Base-by-base conservation (phyloP, 1,140 invertebrate species). In the Oreohelix idahoensis region DNA sequence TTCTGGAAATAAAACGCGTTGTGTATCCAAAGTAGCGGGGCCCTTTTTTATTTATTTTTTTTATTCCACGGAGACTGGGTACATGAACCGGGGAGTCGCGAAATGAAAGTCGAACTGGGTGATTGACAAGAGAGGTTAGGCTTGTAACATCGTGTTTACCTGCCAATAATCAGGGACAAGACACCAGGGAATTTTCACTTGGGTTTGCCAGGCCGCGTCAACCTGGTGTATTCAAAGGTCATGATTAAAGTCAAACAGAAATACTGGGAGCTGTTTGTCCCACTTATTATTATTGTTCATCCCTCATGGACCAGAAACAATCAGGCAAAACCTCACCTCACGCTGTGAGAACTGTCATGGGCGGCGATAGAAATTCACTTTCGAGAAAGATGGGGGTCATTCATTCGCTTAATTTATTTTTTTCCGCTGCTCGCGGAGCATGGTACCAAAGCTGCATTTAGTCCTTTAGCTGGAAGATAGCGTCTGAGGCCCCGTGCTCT, bases 171-270 rank as follows among this genome's bases (percentile, higher is more conserved):
- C 63, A 35, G 63, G 63, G 63, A 66, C 63, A 29, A 29, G 63
- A 35, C 63, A 66, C 63, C 32, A 32, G 63, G 63, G 63, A 32
- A 66, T 66, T 66, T 35, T 66, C n/a, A 66, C 63, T 17, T 29
- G 8, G 29, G 29, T 32, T 32, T 29, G 8, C 29, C 63, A 66
- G 63, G 8, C 63, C 63, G 29, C 63, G 63, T 23, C 63, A 66
- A 32, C 63, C 63, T 66, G 29, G 63, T 66, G n/a, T 66, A 66
- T 66, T 66, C 63, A 66, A 66, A 66, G 63, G 29, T 66, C 63
- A 66, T 66, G 63, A 66, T 66, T 66, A 66, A 66, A 66, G 63
- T 66, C 63, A 66, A 66, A 66, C 63, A 66, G 63, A 66, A 32
- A 66, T 66, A 32, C 29, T 17, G 8, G 63, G 29, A 66, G 17